A percentile compares a stretch with the other conserved stretches of the same genome.
Evolutionary conservation across 2,797 vertebrate genomes (phyloP).

Genomic region (Haliaeetus albicilla): DNA sequence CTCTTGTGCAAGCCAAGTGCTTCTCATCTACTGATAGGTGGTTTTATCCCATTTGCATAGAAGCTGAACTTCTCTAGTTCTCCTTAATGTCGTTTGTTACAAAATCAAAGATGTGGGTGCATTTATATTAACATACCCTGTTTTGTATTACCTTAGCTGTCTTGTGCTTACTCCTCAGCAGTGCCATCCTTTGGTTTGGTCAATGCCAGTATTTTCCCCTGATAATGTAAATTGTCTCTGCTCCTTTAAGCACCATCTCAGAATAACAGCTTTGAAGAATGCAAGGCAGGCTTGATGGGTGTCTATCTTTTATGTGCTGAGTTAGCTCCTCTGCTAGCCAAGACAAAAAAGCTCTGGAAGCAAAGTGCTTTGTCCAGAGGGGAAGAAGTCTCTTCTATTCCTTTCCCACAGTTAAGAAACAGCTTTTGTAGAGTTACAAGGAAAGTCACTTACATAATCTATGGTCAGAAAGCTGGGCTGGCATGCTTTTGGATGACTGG

Average conservation of each 20-base stretch:
- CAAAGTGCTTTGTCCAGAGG: constrained; percentile 14
- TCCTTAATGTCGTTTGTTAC: not conserved
- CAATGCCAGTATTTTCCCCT: not conserved
- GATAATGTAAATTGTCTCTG: not conserved
- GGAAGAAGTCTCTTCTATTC: constrained; percentile 3
- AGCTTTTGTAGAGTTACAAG: not conserved
- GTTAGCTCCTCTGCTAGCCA: constrained; percentile 26
- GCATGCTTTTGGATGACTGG: constrained; percentile 2
- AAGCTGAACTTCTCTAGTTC: not conserved
- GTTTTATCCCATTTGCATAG: not conserved
- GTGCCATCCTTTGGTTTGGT: not conserved
- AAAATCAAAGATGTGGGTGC: not conserved
- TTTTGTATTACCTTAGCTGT: not conserved
- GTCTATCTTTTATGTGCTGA: constrained; percentile 4
- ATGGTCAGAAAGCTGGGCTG: constrained; percentile 1
- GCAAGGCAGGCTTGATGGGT: not conserved
- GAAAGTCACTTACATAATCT: not conserved
- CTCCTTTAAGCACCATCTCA: not conserved
- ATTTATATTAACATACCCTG: not conserved
- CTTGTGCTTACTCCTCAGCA: not conserved
- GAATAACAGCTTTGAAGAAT: not conserved
- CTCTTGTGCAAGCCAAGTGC: not conserved
- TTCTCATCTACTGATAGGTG: not conserved
- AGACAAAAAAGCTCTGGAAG: constrained; percentile 5
- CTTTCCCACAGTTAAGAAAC: constrained; percentile 23